Conservation (phyloP, 2,797 vertebrate species). For the Hirundo rustica region DNA sequence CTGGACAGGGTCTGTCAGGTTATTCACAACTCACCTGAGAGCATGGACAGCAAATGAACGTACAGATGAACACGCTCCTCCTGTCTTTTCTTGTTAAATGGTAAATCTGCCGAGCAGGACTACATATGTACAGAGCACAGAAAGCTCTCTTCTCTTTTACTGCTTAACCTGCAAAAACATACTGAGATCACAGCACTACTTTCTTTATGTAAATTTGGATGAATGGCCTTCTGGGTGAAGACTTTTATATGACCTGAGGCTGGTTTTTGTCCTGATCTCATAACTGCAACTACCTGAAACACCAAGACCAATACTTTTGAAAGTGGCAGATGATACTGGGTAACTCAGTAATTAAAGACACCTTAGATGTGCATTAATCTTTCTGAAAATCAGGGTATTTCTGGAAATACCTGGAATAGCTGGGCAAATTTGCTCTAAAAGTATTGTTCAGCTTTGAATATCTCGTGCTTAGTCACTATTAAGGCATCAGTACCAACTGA, state of each 20-base stretch:
- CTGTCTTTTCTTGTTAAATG: background rate
- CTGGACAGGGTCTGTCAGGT: background rate
- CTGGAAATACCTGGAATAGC: background rate
- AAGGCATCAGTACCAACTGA: background rate
- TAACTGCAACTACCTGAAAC: background rate
- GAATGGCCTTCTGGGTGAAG: background rate
- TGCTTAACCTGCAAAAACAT: background rate
- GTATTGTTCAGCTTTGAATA: background rate
- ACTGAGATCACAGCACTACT: background rate
- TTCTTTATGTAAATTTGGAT: background rate
- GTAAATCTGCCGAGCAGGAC: background rate
- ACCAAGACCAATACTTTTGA: background rate
- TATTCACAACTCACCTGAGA: background rate
- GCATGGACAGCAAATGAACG: background rate
- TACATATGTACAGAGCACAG: background rate
- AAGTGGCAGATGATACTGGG: background rate
- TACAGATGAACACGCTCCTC: background rate
- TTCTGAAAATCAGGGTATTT: background rate
- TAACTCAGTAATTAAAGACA: background rate
- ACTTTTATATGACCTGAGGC: background rate
- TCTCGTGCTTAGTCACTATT: background rate
- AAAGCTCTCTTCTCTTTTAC: background rate
- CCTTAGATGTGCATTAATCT: background rate
- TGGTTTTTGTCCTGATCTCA: background rate
- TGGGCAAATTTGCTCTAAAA: background rate